Conservation (phyloP, 2,888 invertebrate species). For the Acronicta aceris region DNA sequence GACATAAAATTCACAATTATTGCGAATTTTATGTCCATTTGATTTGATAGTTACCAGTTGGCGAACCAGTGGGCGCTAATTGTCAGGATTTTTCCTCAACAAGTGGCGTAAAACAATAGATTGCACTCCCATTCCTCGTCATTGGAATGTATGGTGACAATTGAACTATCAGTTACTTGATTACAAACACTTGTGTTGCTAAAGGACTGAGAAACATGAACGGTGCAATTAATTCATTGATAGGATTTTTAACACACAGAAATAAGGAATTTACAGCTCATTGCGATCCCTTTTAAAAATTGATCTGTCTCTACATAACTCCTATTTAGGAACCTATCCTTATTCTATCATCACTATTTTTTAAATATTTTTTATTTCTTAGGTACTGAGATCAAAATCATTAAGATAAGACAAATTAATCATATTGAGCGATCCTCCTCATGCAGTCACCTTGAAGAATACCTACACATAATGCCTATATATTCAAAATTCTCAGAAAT, state of each 20-base stretch:
- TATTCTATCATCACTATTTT: too few relatives aligned
- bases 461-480: too few relatives aligned
- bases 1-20: slow-evolving; percentile 4
- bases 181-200: slow-evolving; percentile 24
- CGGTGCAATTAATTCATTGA: background rate
- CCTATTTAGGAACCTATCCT: too few relatives aligned
- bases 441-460: too few relatives aligned
- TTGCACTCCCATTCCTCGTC: slow-evolving; percentile 16
- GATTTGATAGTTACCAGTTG: slow-evolving; percentile 14
- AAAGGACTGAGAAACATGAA: background rate
- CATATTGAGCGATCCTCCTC: too few relatives aligned
- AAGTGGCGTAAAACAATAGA: slow-evolving; percentile 31
- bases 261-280: too few relatives aligned
- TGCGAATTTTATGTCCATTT: slow-evolving; percentile 22
- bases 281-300: background rate
- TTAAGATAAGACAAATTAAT: too few relatives aligned
- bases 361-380: too few relatives aligned
- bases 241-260: background rate
- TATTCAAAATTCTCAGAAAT: too few relatives aligned
- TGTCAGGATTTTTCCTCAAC: slow-evolving; percentile 40
- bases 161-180: slow-evolving; percentile 31
- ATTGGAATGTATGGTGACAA: slow-evolving; percentile 21
- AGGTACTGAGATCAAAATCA: too few relatives aligned
- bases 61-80: slow-evolving; percentile 28
- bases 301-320: background rate